Conservation (phyloP, 2,888 invertebrate species). For the Erebia ligea region DNA sequence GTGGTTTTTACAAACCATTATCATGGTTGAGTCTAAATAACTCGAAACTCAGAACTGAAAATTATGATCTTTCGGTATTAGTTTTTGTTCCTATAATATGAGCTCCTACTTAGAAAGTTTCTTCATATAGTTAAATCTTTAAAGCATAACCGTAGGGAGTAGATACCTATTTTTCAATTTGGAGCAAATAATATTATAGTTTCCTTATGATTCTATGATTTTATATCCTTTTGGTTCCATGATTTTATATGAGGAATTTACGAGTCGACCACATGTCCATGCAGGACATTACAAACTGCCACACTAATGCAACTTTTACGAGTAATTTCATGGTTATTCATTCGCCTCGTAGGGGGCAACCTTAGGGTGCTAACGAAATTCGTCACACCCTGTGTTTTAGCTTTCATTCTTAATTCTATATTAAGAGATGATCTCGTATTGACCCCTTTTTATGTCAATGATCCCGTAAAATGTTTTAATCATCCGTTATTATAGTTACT, state of each 20-base stretch:
- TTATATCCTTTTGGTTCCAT: constrained; percentile 39
- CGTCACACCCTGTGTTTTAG: constrained; percentile 46
- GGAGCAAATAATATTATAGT: not conserved
- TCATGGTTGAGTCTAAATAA: no score
- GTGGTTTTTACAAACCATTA: no score
- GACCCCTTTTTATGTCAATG: constrained; percentile 40
- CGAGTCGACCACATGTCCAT: constrained; percentile 70
- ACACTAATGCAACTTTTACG: constrained; percentile 78
- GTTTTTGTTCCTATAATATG: no score
- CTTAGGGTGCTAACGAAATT: constrained; percentile 48
- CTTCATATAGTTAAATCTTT: no score
- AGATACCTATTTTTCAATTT: no score
- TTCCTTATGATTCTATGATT: constrained; percentile 23
- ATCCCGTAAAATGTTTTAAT: constrained; percentile 40
- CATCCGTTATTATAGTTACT: constrained; percentile 27
- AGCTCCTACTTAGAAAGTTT: no score
- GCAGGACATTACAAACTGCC: constrained; percentile 65
- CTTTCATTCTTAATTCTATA: constrained; percentile 43
- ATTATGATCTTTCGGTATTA: no score
- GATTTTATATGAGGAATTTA: constrained; percentile 56
- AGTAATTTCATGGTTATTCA: constrained; percentile 79
- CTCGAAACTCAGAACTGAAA: no score
- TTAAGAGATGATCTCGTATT: constrained; percentile 39
- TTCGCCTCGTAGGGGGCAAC: constrained; percentile 63
- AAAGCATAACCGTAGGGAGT: no score